Evolutionary conservation across 1,140 invertebrate genomes (phyloP).

Genomic region (Batillaria attramentaria): DNA sequence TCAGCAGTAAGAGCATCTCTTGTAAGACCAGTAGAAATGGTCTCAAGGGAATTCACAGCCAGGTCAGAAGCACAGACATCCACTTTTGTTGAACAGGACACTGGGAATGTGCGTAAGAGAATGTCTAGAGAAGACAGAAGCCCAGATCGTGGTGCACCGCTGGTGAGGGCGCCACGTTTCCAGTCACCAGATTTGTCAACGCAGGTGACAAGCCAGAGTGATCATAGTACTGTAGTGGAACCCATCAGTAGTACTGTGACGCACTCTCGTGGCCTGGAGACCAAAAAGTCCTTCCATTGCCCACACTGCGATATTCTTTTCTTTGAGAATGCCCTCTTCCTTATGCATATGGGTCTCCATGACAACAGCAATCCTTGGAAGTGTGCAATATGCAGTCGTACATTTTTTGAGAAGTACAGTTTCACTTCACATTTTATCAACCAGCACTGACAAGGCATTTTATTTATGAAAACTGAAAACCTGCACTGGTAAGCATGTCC

Average conservation of each 20-base stretch:
- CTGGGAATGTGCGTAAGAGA: too few species aligned
- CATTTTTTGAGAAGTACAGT: conserved; percentile 51
- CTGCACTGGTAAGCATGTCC: too few species aligned
- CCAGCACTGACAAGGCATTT: conserved; percentile 37
- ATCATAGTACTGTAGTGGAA: conserved; percentile 19
- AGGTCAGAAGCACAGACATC: too few species aligned
- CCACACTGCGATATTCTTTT: conserved; percentile 51
- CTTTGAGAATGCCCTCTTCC: conserved; percentile 51
- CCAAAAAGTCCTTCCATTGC: conserved; percentile 40
- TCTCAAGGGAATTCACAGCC: too few species aligned
- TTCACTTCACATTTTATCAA: conserved; percentile 59
- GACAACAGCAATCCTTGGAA: conserved; percentile 44
- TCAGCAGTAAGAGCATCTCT: too few species aligned
- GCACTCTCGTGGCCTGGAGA: conserved; percentile 22
- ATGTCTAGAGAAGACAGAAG: background rate
- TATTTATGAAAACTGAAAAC: too few species aligned
- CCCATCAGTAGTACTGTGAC: conserved; percentile 17
- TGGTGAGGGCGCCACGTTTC: background rate
- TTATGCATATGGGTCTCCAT: conserved; percentile 55
- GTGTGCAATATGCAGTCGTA: conserved; percentile 45
- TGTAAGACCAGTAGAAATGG: too few species aligned
- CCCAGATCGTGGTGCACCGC: background rate
- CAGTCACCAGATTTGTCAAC: background rate
- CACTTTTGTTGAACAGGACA: too few species aligned
- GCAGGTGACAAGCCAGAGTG: conserved; percentile 11